Percentiles rank a stretch among this genome's conserved stretches.
Conservation (phyloP, 2,113 vertebrate genomes). For the Centropristis striata region DNA sequence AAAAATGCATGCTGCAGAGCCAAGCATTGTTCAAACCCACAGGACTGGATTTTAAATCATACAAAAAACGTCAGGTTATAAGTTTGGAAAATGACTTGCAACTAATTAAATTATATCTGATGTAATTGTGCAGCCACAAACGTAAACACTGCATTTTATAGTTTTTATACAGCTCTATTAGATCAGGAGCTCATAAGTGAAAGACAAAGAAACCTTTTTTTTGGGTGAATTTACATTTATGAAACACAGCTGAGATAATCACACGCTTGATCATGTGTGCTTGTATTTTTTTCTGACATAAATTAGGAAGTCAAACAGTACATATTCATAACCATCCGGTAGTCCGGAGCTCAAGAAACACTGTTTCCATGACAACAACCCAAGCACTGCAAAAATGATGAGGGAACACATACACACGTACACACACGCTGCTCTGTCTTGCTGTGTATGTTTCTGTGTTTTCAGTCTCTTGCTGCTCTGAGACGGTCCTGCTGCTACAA, state of each 20-base stretch:
- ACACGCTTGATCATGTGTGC: not conserved
- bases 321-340: conserved; percentile 11
- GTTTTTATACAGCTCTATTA: not conserved
- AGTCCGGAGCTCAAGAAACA: not conserved
- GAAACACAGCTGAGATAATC: not conserved
- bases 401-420: not conserved
- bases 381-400: conserved; percentile 10
- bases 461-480: not conserved
- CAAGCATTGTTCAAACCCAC: not conserved
- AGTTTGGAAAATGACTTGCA: not conserved
- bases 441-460: not conserved
- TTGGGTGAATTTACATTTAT: not conserved
- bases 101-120: not conserved
- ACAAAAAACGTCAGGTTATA: not conserved
- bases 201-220: not conserved
- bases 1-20: not conserved
- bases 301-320: not conserved
- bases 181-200: not conserved
- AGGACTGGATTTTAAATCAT: not conserved
- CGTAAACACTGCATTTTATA: not conserved
- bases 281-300: not conserved
- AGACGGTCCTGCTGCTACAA: not conserved
- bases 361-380: conserved; percentile 41
- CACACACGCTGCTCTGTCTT: not conserved
- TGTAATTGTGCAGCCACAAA: not conserved